Evolutionary conservation across 2,113 vertebrate genomes (phyloP).

Genomic region (Daboia siamensis): DNA sequence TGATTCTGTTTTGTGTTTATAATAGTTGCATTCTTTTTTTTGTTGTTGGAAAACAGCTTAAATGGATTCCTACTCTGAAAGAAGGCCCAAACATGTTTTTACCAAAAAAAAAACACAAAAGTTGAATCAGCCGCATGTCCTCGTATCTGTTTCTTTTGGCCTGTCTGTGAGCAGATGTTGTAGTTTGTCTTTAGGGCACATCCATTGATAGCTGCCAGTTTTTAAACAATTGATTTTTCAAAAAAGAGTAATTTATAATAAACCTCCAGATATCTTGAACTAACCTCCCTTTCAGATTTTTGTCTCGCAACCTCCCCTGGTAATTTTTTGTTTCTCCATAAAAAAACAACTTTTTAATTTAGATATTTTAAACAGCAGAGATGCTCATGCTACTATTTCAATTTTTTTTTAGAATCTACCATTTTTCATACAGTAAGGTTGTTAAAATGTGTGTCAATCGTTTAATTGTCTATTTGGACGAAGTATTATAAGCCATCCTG

Average conservation of each 20-base stretch:
- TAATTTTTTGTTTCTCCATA: not conserved
- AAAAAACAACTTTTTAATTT: not conserved
- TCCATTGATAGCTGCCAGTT: not conserved
- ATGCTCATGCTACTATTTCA: not conserved
- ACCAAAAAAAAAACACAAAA: not conserved
- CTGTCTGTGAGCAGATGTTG: not conserved
- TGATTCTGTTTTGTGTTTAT: not conserved
- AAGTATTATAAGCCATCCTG: not conserved
- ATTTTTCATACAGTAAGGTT: not conserved
- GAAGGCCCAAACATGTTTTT: not conserved
- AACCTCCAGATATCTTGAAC: not conserved
- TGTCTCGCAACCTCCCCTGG: not conserved
- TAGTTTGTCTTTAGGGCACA: not conserved
- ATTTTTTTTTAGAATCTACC: not conserved
- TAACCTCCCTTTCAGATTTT: not conserved
- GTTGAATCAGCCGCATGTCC: not conserved
- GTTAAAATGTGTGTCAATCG: not conserved
- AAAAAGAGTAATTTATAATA: not conserved
- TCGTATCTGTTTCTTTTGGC: not conserved
- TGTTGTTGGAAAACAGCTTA: not conserved
- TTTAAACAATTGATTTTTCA: not conserved
- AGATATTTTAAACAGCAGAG: not conserved
- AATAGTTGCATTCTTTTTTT: not conserved
- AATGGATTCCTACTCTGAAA: not conserved
- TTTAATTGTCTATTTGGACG: not conserved